Conservation (phyloP, 2,888 invertebrate species). For the Pycnomerus fuliginosus region DNA sequence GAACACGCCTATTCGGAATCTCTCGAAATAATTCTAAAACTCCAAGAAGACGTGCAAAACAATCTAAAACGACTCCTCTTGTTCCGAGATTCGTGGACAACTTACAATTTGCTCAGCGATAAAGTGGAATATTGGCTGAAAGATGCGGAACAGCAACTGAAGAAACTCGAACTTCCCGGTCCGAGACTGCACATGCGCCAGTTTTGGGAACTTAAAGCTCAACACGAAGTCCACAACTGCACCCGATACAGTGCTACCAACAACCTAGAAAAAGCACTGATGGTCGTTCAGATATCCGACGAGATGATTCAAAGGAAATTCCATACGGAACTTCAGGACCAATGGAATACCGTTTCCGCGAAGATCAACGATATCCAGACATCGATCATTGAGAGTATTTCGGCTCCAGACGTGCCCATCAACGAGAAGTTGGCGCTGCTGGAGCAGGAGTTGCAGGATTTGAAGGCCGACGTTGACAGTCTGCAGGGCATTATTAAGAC, state of each 20-base stretch:
- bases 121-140: slow-evolving; percentile 77
- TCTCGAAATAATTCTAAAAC: slow-evolving; percentile 67
- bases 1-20: slow-evolving; percentile 73
- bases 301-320: slow-evolving; percentile 79
- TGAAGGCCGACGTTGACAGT: slow-evolving; percentile 67
- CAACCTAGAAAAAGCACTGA: slow-evolving; percentile 74
- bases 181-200: slow-evolving; percentile 72
- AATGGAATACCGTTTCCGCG: slow-evolving; percentile 68
- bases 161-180: slow-evolving; percentile 63
- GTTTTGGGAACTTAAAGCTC: slow-evolving; percentile 88
- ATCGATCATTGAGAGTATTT: slow-evolving; percentile 68
- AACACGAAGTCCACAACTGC: slow-evolving; percentile 80
- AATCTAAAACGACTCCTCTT: slow-evolving; percentile 70
- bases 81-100: slow-evolving; percentile 77
- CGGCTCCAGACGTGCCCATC: slow-evolving; percentile 71
- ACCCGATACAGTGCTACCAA: slow-evolving; percentile 71
- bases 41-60: slow-evolving; percentile 75
- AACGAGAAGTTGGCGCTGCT: slow-evolving; percentile 73
- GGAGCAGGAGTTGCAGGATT: slow-evolving; percentile 74
- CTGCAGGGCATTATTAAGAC: slow-evolving; percentile 78
- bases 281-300: slow-evolving; percentile 79
- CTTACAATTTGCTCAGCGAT: slow-evolving; percentile 71
- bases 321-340: slow-evolving; percentile 74
- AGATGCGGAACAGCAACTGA: slow-evolving; percentile 70
- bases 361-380: slow-evolving; percentile 67